These are phyloP conservation scores for Spodoptera litura DNA, from an alignment of 1,140 invertebrate species.

Conservation along the genomic window DNA sequence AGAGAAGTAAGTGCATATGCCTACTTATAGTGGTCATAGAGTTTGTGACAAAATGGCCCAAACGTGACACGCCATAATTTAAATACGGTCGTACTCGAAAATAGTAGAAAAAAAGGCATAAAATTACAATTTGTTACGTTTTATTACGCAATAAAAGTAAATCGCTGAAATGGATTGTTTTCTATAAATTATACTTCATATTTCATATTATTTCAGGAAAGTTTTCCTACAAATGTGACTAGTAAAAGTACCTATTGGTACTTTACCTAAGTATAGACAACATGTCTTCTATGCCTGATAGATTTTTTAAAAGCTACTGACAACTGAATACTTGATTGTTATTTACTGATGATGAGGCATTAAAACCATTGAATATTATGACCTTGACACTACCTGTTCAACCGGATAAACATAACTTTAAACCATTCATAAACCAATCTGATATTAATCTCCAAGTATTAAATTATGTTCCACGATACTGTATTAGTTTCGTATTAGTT, in stretches of 20 bases:
- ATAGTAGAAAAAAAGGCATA: not conserved
- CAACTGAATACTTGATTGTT: too few species aligned
- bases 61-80: not conserved
- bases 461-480: not conserved
- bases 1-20: not conserved
- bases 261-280: not conserved
- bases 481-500: not conserved
- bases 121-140: conserved; percentile 9
- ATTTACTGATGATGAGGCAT: not conserved
- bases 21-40: not conserved
- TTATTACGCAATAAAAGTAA: conserved; percentile 24
- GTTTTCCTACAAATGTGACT: not conserved
- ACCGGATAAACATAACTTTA: not conserved
- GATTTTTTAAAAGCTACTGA: too few species aligned
- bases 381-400: not conserved
- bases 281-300: not conserved
- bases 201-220: not conserved
- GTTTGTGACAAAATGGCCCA: not conserved
- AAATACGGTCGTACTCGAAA: not conserved
- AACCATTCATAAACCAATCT: too few species aligned
- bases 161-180: not conserved
- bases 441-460: too few species aligned
- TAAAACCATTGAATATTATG: not conserved
- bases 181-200: conserved; percentile 1
- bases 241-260: not conserved